A percentile compares a stretch with the other conserved stretches of the same genome.
Conservation (phyloP, 2,888 invertebrate species). For the Limnephilus rhombicus region DNA sequence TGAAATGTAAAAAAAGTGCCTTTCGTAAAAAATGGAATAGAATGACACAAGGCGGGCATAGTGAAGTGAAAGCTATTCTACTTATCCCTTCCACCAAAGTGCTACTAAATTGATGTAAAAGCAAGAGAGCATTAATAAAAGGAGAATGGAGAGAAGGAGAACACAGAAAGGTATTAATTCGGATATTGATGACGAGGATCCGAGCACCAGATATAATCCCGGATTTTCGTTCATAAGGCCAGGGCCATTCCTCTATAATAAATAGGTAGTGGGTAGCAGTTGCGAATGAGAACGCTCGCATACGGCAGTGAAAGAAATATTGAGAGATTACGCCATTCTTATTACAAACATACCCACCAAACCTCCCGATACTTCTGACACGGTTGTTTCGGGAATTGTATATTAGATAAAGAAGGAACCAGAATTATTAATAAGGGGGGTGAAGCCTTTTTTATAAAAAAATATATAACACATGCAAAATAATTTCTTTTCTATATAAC, state of each 20-base stretch:
- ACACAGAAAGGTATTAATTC: constrained; percentile 50
- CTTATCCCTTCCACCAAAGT: constrained; percentile 29
- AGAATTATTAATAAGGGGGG: not conserved
- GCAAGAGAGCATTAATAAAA: constrained; percentile 48
- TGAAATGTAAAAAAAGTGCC: constrained; percentile 28
- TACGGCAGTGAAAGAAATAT: not conserved
- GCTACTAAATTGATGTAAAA: constrained; percentile 40
- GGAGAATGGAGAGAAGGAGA: constrained; percentile 23
- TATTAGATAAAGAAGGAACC: not conserved
- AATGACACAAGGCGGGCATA: constrained; percentile 29
- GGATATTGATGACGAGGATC: constrained; percentile 37
- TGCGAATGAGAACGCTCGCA: not conserved
- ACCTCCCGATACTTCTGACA: not conserved
- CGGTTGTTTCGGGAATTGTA: not conserved
- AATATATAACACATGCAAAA: not conserved
- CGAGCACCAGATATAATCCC: constrained; percentile 36
- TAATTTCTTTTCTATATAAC: not conserved
- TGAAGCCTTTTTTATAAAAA: not conserved
- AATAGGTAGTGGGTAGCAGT: not conserved
- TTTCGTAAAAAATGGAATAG: constrained; percentile 34
- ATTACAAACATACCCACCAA: not conserved
- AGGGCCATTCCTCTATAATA: constrained; percentile 13
- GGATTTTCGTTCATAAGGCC: constrained; percentile 32
- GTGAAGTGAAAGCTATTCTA: constrained; percentile 33
- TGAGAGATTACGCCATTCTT: not conserved